Conservation (phyloP, 2,888 invertebrate genomes). For the Platycnemis pennipes region DNA sequence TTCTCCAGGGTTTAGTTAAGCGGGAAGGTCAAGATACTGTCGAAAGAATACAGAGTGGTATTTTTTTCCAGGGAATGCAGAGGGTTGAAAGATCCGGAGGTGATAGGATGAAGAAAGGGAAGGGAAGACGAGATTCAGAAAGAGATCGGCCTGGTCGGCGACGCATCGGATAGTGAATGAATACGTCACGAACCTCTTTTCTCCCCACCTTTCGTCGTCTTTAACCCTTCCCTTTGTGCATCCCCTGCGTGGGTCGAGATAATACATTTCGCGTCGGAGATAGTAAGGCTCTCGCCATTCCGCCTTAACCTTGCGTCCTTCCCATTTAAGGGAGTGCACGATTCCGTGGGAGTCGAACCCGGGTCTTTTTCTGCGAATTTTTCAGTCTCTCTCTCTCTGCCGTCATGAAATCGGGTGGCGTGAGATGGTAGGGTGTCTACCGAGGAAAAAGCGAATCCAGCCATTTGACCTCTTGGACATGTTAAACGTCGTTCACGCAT, state of each 20-base stretch:
- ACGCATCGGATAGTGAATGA: constrained; percentile 42
- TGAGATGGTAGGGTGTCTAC: neutral
- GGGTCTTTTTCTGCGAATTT: constrained; percentile 27
- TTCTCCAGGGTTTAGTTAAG: neutral
- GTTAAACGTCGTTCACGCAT: neutral
- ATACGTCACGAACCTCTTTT: constrained; percentile 23
- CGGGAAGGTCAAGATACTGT: neutral
- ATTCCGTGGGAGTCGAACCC: constrained; percentile 34
- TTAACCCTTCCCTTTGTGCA: neutral
- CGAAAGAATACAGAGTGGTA: neutral
- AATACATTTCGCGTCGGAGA: neutral
- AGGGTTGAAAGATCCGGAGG: neutral
- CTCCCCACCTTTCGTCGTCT: constrained; percentile 9
- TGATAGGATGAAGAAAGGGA: neutral
- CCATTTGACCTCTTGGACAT: neutral
- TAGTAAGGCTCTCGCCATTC: neutral
- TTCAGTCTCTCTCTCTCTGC: neutral
- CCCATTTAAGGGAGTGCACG: neutral
- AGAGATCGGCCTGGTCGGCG: constrained; percentile 21
- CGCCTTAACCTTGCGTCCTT: neutral
- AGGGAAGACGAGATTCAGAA: neutral
- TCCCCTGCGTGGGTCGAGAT: neutral
- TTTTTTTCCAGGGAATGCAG: neutral
- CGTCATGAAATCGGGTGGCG: neutral
- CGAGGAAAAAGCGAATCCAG: neutral